Conservation (phyloP, 1,140 invertebrate genomes). For the Drosophila arawakana region DNA sequence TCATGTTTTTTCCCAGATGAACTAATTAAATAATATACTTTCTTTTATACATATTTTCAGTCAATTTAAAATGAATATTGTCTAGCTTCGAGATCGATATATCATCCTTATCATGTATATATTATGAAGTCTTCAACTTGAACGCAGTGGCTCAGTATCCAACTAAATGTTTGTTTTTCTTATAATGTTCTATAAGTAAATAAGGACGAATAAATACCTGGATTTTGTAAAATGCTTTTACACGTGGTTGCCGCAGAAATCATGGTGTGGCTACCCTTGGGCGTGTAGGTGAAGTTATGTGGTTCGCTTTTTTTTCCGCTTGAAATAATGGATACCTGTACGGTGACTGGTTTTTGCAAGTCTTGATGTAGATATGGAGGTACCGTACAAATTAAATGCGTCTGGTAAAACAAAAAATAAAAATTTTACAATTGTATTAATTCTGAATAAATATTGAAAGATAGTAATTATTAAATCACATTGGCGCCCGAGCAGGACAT, state of each 20-base stretch:
- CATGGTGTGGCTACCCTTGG: constrained; percentile 84
- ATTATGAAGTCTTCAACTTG: too few relatives aligned
- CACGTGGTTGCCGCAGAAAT: constrained; percentile 81
- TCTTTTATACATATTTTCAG: too few relatives aligned
- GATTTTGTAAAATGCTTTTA: constrained; percentile 74
- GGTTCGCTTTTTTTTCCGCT: constrained; percentile 95
- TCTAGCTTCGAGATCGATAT: too few relatives aligned
- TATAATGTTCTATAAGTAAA: constrained; percentile 35
- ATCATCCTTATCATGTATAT: too few relatives aligned
- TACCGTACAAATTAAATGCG: constrained; percentile 96
- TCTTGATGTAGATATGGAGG: constrained; percentile 90
- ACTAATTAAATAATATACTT: too few relatives aligned
- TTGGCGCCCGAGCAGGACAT: too few relatives aligned
- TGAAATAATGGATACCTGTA: constrained; percentile 93
- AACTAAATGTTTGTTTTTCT: neutral
- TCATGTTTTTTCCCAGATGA: too few relatives aligned
- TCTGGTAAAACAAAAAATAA: constrained; percentile 85
- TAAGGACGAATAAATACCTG: constrained; percentile 84
- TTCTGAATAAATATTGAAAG: too few relatives aligned
- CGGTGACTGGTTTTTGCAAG: constrained; percentile 89
- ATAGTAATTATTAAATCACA: too few relatives aligned
- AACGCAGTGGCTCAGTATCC: too few relatives aligned
- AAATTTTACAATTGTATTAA: too few relatives aligned
- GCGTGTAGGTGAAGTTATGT: constrained; percentile 93
- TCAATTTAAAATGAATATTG: too few relatives aligned